phyloP scores from a whole-genome alignment of 1,140 invertebrate species.

The Tetramorium parvispinum region DNA sequence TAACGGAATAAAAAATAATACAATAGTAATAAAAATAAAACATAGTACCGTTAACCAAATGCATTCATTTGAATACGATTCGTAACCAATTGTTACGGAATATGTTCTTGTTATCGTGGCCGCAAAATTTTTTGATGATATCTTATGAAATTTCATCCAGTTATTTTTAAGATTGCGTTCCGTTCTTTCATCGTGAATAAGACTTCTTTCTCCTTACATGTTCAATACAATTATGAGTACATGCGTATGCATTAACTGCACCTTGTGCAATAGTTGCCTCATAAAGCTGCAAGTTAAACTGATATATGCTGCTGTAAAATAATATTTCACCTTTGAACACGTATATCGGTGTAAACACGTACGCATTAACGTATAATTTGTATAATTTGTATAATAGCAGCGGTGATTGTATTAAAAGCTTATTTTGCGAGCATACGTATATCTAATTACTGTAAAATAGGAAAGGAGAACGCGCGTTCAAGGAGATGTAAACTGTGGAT shows the following conservation, averaged over 20 bases:
- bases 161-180: not conserved
- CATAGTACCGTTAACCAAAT: too few relatives aligned
- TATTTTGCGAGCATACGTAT: conserved; percentile 13
- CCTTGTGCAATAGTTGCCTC: not conserved
- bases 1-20: not conserved
- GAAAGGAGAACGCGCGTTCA: not conserved
- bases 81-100: not conserved
- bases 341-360: conserved; percentile 1
- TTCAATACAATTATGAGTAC: not conserved
- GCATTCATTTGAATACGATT: not conserved
- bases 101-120: not conserved
- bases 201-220: not conserved
- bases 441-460: conserved; percentile 26
- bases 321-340: conserved; percentile 17
- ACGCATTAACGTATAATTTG: conserved; percentile 31
- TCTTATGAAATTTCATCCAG: not conserved
- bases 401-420: conserved; percentile 28
- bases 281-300: not conserved
- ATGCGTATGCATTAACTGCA: not conserved
- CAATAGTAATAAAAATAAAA: not conserved
- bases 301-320: not conserved
- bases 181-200: not conserved
- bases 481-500: not conserved
- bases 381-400: conserved; percentile 42
- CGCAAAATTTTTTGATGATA: not conserved